Evolutionary conservation across 2,888 invertebrate species (phyloP), one percentile per base, ranked within the genome.

Genomic region (Kryphioiulus occultus): DNA sequence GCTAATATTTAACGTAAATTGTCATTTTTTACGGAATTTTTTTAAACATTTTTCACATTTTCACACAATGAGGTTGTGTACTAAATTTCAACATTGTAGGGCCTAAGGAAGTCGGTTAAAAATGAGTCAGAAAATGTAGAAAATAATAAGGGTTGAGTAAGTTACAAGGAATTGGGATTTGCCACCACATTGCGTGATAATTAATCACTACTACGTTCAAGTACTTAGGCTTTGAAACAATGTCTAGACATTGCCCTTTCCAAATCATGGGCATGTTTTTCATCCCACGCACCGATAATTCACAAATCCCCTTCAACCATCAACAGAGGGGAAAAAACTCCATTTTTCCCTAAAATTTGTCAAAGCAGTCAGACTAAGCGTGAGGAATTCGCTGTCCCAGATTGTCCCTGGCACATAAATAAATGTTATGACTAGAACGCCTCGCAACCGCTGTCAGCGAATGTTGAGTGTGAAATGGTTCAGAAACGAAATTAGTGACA

Each of bases 301-400:
- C 68, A 68, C 26, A 26, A 68, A 68, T 12, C 26, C 9, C 26
- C 26, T 7, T 26, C 68, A 68, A 26, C 12, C 26, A 68, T 12
- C 68, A 68, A 68, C 26, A 68, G 68, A 68, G 68, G 68, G 68
- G 68, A 26, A 68, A 68, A 26, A 17, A 12, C 15, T 17, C 15
- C 42, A 42, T 12, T 68, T 68, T 68, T 68, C 68, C 68, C 68
- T 68, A 26, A 68, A 68, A 68, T 68, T 68, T 68, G 68, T 68
- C 68, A 26, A 68, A 68, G 10, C 26, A 68, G 9, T 68, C 26
- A 68, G 12, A 59, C 59, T 59, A 22, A 22, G 59, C 59, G 5
- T n/a, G 17, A 26, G 26, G 68, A 68, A 68, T 68, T 68, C 26
- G 68, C 26, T 3, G 10, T 26, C 26, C 68, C n/a, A 68, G 68